Conservation (phyloP, 2,888 invertebrate species). For the Mythimna impura region DNA sequence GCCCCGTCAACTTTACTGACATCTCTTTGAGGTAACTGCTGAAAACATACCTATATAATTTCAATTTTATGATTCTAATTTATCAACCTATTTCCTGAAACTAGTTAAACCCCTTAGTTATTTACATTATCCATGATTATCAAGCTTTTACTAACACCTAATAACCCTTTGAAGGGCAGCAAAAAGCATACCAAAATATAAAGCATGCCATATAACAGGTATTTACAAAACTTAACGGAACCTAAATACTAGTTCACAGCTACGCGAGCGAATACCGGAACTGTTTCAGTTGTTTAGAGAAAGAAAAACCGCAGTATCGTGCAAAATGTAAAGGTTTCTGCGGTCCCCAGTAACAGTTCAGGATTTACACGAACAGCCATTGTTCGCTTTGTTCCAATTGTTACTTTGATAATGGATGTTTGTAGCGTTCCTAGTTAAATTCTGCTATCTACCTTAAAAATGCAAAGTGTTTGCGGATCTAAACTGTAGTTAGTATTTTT, state of each 20-base stretch:
- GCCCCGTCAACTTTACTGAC: too few species aligned
- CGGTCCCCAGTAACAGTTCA: constrained; percentile 33
- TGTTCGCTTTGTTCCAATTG: constrained; percentile 55
- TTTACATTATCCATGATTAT: background rate
- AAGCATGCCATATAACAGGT: constrained; percentile 11
- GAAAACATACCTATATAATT: background rate
- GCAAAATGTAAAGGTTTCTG: constrained; percentile 45
- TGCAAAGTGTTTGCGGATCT: constrained; percentile 19
- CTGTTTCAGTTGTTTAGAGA: constrained; percentile 43
- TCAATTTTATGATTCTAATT: background rate
- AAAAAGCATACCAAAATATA: background rate
- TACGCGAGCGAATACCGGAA: constrained; percentile 43
- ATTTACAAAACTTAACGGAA: constrained; percentile 25
- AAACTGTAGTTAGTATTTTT: background rate
- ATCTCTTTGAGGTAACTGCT: too few species aligned
- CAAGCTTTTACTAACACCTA: too few species aligned
- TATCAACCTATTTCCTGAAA: background rate
- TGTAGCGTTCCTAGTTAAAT: constrained; percentile 23
- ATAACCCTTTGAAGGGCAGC: too few species aligned
- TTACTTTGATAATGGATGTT: constrained; percentile 48
- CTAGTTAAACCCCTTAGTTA: background rate
- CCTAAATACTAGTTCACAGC: constrained; percentile 17
- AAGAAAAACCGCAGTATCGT: constrained; percentile 55
- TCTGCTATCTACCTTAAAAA: constrained; percentile 26
- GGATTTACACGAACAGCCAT: constrained; percentile 46